Conservation (phyloP, 2,888 invertebrate species). For the Sesia apiformis region DNA sequence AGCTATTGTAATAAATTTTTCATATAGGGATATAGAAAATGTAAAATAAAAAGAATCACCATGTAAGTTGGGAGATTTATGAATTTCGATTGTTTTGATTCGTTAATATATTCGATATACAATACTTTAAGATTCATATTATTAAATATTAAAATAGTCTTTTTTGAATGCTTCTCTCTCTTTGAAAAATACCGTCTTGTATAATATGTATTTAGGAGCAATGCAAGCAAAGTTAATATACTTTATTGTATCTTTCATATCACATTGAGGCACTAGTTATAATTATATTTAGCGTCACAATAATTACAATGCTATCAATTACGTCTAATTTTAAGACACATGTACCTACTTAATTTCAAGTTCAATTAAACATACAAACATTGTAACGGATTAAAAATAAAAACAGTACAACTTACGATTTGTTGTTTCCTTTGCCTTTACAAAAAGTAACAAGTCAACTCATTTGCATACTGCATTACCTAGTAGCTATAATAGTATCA, state of each 20-base stretch:
- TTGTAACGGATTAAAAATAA: constrained; percentile 58
- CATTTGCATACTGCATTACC: no score
- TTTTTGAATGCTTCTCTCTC: no score
- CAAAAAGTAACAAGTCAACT: no score
- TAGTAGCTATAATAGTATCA: no score
- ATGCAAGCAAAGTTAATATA: constrained; percentile 34
- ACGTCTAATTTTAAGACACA: constrained; percentile 44
- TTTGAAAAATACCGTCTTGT: constrained; percentile 5
- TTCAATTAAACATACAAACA: constrained; percentile 32
- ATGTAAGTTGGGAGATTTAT: no score
- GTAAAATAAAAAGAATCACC: constrained; percentile 1
- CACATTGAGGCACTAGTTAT: constrained; percentile 48
- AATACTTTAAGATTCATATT: no score
- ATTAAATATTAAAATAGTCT: no score
- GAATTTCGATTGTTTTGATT: no score
- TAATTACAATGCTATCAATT: constrained; percentile 15
- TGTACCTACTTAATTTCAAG: constrained; percentile 37
- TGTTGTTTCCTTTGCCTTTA: constrained; percentile 17
- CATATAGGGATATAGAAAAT: constrained; percentile 1
- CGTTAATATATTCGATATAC: no score
- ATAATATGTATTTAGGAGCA: constrained; percentile 34
- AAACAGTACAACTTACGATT: constrained; percentile 37
- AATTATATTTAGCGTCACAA: constrained; percentile 35
- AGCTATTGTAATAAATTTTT: constrained; percentile 28
- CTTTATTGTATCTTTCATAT: constrained; percentile 26